A percentile compares a stretch with the other conserved stretches of the same genome.
Conservation (phyloP, 2,888 invertebrate species). For the Harpalus rufipes region DNA sequence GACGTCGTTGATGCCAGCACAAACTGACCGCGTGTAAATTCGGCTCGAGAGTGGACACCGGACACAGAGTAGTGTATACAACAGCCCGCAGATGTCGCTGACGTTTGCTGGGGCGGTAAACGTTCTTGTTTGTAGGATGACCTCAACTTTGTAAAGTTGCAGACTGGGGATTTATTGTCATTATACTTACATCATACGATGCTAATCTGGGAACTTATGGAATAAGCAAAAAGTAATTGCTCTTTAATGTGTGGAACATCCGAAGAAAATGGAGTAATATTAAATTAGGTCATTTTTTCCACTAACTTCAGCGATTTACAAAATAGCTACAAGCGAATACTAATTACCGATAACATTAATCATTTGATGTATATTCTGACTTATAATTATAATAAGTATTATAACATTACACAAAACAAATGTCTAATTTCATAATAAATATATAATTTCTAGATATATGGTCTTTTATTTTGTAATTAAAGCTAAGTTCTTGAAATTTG, state of each 20-base stretch:
- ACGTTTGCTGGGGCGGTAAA: conserved; percentile 12
- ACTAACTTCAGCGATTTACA: too few relatives aligned
- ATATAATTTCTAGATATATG: too few relatives aligned
- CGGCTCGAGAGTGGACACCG: conserved; percentile 57
- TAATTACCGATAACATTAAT: background rate
- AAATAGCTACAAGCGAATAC: too few relatives aligned
- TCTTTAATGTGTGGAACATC: background rate
- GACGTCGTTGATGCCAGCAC: conserved; percentile 49
- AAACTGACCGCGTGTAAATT: conserved; percentile 64
- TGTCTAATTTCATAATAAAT: too few relatives aligned
- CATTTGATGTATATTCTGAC: background rate
- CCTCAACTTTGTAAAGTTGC: conserved; percentile 56
- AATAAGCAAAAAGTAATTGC: conserved; percentile 40
- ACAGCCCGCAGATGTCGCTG: conserved; percentile 59
- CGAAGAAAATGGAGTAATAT: background rate
- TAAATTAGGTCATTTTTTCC: background rate
- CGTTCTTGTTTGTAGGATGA: conserved; percentile 56
- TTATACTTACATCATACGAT: conserved; percentile 54
- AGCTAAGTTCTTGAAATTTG: too few relatives aligned
- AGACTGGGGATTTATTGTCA: conserved; percentile 51
- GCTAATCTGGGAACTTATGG: background rate
- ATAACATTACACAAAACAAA: too few relatives aligned
- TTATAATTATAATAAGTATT: too few relatives aligned
- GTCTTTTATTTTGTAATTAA: too few relatives aligned
- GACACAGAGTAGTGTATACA: conserved; percentile 47